Evolutionary conservation across 2,113 vertebrate species (phyloP), one percentile per base, ranked within the genome.

Genomic region (Mesoclemmys tuberculata): DNA sequence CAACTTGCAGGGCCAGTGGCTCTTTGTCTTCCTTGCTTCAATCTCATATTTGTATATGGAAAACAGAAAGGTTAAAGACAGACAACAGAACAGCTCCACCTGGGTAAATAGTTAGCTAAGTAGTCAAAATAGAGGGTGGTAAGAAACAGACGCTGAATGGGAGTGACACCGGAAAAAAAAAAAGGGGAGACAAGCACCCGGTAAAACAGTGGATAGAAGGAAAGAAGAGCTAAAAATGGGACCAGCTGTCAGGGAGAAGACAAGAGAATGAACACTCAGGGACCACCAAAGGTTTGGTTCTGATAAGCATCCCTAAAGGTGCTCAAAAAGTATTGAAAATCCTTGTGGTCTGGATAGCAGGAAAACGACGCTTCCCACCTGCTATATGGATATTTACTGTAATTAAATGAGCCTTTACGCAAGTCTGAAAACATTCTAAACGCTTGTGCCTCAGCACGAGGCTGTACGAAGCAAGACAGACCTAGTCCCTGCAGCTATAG

Each of bases 31-130:
- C 89, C 21, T 84, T 0, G 1, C 93, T 94, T 61, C 7, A 5
- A 84, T 12, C 5, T 54, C 9, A 80, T 71, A 97, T 97, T 96
- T 97, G 96, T 95, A 82, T 97, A 97, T 64, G 97, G 96, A 97
- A 97, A 88, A 75, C 95, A 96, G 93, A 74, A 89, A 94, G 85
- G 85, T 1, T 0, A 74, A 54, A 46, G 85, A 92, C 82, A 46
- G 85, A 92, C 80, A 84, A 10, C 87, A 82, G 95, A 18, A 77
- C 92, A 3, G 31, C 95, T 96, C 90, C 92, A 41, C 92, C 97
- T 89, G 95, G 96, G 96, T 97, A 90, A 96, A 97, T 88, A 93
- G 94, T 97, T 95, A 96, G 94, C 93, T 1, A 35, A 85, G 91
- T 21, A 96, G 96, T 94, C 95, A 96, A 96, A 97, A 89, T 35